Percentiles rank a stretch among this genome's conserved stretches.
These are phyloP conservation scores for Dipodomys merriami DNA, from an alignment of 2,113 vertebrate species.

Conservation along the genomic window DNA sequence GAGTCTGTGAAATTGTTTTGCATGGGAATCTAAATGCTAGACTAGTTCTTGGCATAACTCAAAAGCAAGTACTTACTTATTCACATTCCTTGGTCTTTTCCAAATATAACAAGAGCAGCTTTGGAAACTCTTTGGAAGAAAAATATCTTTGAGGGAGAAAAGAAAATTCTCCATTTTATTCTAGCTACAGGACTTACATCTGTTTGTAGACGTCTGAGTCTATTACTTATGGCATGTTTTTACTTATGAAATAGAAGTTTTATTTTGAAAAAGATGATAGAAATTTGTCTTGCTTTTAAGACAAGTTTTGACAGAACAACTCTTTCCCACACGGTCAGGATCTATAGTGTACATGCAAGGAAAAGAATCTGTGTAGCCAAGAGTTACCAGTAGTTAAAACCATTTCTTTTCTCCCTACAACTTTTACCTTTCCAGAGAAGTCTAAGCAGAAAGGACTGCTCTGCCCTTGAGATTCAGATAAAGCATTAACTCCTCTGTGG, in stretches of 20 bases:
- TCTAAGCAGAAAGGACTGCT: neutral
- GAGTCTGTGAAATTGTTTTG: slow-evolving; percentile 78
- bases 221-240: slow-evolving; percentile 29
- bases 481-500: neutral
- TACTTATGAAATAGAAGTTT: slow-evolving; percentile 30
- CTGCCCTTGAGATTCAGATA: neutral
- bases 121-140: slow-evolving; percentile 78
- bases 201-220: neutral
- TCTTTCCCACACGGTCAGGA: neutral
- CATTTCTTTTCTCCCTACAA: neutral
- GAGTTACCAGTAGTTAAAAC: neutral
- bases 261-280: neutral
- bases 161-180: slow-evolving; percentile 35
- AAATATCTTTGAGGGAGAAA: slow-evolving; percentile 34
- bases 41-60: slow-evolving; percentile 73
- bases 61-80: slow-evolving; percentile 64
- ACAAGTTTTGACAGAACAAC: neutral
- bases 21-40: slow-evolving; percentile 69
- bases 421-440: neutral
- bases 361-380: neutral
- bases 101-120: slow-evolving; percentile 76
- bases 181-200: slow-evolving; percentile 17
- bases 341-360: neutral
- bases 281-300: slow-evolving; percentile 35
- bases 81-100: slow-evolving; percentile 72